Evolutionary conservation across 2,888 invertebrate species (phyloP).

Genomic region (Heliconius sara): DNA sequence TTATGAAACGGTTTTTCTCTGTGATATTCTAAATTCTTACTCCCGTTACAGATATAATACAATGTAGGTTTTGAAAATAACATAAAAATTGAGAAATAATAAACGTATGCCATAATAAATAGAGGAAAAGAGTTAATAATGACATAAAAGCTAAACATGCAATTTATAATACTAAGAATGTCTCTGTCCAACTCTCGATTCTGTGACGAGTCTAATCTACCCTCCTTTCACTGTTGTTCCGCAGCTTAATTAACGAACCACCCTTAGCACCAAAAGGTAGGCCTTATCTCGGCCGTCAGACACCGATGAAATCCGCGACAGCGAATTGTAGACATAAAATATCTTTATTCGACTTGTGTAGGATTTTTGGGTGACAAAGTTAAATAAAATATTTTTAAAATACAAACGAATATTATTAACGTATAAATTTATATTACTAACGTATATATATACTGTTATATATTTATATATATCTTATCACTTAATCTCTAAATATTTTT

Average conservation of each 20-base stretch:
- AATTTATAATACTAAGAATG: constrained; percentile 38
- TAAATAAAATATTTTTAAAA: constrained; percentile 16
- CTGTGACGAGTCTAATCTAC: constrained; percentile 50
- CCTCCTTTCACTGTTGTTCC: constrained; percentile 50
- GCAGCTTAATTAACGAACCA: constrained; percentile 53
- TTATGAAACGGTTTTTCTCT: neutral
- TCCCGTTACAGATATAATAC: no score
- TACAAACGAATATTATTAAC: neutral
- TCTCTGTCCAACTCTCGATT: constrained; percentile 44
- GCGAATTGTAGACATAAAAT: constrained; percentile 44
- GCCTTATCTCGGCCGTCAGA: constrained; percentile 53
- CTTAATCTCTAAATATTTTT: no score
- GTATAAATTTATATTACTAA: neutral
- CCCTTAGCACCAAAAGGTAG: constrained; percentile 50
- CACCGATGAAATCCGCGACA: constrained; percentile 49
- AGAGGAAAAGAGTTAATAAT: neutral
- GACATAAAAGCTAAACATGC: constrained; percentile 1
- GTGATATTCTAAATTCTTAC: no score
- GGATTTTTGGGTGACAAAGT: constrained; percentile 29
- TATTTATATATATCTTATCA: neutral
- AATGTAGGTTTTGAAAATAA: neutral
- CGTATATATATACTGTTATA: neutral
- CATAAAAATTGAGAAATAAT: neutral
- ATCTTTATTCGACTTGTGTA: constrained; percentile 44
- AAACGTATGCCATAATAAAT: neutral